These are phyloP conservation scores for Miltochrista miniata DNA, from an alignment of 2,888 invertebrate genomes.

Conservation along the genomic window DNA sequence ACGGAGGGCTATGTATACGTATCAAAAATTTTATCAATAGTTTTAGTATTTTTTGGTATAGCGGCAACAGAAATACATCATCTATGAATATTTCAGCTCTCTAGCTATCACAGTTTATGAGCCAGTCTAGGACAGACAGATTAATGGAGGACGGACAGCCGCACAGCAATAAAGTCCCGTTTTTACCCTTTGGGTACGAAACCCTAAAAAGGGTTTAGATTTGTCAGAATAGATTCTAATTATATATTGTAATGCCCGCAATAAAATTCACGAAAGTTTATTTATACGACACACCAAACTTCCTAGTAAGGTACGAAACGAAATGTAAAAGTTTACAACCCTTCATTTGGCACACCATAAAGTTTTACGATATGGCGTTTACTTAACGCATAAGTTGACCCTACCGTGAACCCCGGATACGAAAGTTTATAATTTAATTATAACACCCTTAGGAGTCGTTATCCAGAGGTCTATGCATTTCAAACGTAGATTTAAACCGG, in stretches of 20 bases:
- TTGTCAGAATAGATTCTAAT: slow-evolving; percentile 15
- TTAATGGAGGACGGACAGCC: too few relatives aligned
- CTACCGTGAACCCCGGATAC: slow-evolving; percentile 55
- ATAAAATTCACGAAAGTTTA: slow-evolving; percentile 39
- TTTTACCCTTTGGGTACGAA: too few relatives aligned
- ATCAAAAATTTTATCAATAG: too few relatives aligned
- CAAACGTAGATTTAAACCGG: slow-evolving; percentile 36
- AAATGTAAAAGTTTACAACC: slow-evolving; percentile 76
- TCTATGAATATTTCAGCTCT: too few relatives aligned
- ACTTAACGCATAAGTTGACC: slow-evolving; percentile 77
- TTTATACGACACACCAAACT: slow-evolving; percentile 62
- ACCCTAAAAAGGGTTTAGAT: too few relatives aligned
- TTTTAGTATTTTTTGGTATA: too few relatives aligned
- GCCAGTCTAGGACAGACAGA: too few relatives aligned
- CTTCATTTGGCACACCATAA: slow-evolving; percentile 80
- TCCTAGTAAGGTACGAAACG: slow-evolving; percentile 52
- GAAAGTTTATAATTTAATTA: slow-evolving; percentile 83
- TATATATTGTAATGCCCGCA: slow-evolving; percentile 14
- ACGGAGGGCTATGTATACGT: too few relatives aligned
- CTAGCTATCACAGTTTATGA: too few relatives aligned
- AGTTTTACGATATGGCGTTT: slow-evolving; percentile 79
- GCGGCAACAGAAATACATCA: too few relatives aligned
- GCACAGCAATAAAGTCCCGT: too few relatives aligned
- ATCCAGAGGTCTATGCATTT: slow-evolving; percentile 46
- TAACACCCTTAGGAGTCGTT: slow-evolving; percentile 73